Percentiles rank a stretch among this genome's conserved stretches.
Conservation (phyloP, 2,888 invertebrate genomes). For the Eurytoma californica region DNA sequence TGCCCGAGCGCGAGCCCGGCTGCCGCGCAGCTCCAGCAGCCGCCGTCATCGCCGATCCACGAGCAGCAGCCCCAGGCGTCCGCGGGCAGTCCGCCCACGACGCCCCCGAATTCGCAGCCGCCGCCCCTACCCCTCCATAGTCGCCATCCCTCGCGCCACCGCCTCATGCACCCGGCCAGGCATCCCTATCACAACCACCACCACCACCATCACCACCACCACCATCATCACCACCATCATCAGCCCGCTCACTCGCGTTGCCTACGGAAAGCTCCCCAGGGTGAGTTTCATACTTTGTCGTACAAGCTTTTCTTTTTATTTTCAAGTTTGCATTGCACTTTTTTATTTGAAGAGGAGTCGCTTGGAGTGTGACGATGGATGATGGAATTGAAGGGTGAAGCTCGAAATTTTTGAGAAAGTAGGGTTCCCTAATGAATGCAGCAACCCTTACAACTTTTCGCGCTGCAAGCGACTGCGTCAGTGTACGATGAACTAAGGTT, state of each 20-base stretch:
- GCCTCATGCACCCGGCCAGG: slow-evolving; percentile 46
- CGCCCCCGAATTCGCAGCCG: neutral
- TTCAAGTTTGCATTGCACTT: too few relatives aligned
- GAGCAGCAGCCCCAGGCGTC: neutral
- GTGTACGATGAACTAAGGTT: slow-evolving; percentile 13
- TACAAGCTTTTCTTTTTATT: too few relatives aligned
- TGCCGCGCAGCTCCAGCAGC: slow-evolving; percentile 43
- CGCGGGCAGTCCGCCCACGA: neutral
- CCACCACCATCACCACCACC: slow-evolving; percentile 60
- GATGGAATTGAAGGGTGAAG: neutral
- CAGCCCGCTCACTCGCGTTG: slow-evolving; percentile 60
- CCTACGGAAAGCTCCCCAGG: slow-evolving; percentile 60
- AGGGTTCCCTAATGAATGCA: slow-evolving; percentile 1
- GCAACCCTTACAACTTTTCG: too few relatives aligned
- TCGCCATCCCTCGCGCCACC: neutral
- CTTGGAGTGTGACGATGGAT: too few relatives aligned
- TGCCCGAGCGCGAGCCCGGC: neutral
- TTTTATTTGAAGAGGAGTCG: too few relatives aligned
- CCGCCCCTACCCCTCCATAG: neutral
- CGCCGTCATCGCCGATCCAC: neutral
- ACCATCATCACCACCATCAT: slow-evolving; percentile 64
- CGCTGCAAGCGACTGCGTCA: too few relatives aligned
- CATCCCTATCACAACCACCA: slow-evolving; percentile 62
- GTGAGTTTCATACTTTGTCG: slow-evolving; percentile 47
- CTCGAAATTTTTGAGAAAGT: neutral